phyloP scores from a whole-genome alignment of 2,113 vertebrate species.

The Caretta caretta region DNA sequence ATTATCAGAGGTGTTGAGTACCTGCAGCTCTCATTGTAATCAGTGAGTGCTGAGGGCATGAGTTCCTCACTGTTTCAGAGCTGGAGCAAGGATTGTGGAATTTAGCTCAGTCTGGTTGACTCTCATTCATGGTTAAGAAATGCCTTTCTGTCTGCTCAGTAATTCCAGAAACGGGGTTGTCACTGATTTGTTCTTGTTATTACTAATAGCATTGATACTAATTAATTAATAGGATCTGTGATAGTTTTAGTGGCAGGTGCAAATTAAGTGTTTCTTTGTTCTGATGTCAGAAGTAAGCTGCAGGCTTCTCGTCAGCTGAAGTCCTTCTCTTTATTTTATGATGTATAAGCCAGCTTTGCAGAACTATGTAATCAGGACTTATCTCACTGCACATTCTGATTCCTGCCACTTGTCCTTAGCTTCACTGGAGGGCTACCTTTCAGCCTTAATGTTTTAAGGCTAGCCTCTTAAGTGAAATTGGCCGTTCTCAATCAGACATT shows the following conservation, averaged over 20 bases:
- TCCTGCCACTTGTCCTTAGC: not conserved
- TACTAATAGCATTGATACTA: not conserved
- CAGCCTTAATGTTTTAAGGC: not conserved
- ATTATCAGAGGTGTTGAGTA: not conserved
- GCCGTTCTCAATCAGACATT: not conserved
- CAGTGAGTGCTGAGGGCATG: not conserved
- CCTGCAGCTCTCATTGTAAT: not conserved
- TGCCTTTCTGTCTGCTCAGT: not conserved
- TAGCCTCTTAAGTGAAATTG: not conserved
- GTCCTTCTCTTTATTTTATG: not conserved
- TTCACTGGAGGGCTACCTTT: not conserved
- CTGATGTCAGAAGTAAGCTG: not conserved
- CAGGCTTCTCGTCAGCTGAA: not conserved
- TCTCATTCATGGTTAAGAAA: not conserved
- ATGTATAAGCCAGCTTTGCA: not conserved
- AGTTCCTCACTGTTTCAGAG: not conserved
- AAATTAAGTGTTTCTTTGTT: not conserved
- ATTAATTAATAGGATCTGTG: not conserved
- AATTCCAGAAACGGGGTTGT: fast-evolving
- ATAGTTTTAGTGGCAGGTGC: not conserved
- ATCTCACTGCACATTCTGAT: not conserved
- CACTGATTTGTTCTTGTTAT: constrained; percentile 15
- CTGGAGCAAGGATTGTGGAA: not conserved
- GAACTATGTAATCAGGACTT: not conserved
- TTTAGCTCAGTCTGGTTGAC: not conserved